phyloP scores from a whole-genome alignment of 35 echinoderm and acorn worm species.

The Eucidaris tribuloides region DNA sequence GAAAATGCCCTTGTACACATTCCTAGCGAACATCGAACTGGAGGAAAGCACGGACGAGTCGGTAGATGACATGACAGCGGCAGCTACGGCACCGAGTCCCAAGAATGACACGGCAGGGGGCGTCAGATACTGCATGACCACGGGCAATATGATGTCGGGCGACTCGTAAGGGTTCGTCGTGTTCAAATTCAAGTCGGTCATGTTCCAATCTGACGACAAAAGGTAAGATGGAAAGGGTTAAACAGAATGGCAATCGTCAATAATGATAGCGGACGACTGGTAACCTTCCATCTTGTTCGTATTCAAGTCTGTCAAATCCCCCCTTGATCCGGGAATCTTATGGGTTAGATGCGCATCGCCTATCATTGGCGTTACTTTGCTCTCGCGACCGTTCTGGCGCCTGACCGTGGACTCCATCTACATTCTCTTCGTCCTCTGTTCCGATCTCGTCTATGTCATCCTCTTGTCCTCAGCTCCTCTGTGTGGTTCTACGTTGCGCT shows the following conservation, averaged over 20 bases:
- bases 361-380: slow-evolving; percentile 55
- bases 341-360: slow-evolving; percentile 63
- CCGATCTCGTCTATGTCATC: slow-evolving; percentile 87
- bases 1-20: slow-evolving; percentile 61
- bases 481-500: slow-evolving; percentile 66
- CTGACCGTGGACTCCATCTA: slow-evolving; percentile 75
- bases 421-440: slow-evolving; percentile 79
- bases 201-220: slow-evolving; percentile 33
- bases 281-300: too few species aligned
- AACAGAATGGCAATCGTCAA: too few species aligned
- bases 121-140: slow-evolving; percentile 66
- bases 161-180: slow-evolving; percentile 15
- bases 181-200: neutral
- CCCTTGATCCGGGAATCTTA: too few species aligned
- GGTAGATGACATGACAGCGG: slow-evolving; percentile 76
- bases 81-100: slow-evolving; percentile 66
- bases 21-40: slow-evolving; percentile 73
- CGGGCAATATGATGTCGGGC: slow-evolving; percentile 42
- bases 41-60: slow-evolving; percentile 73
- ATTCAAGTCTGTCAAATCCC: too few species aligned
- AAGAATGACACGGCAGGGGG: slow-evolving; percentile 60
- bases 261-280: too few species aligned
- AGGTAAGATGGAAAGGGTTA: too few species aligned
- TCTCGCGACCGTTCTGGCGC: slow-evolving; percentile 51
- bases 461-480: slow-evolving; percentile 90